A percentile compares a stretch with the other conserved stretches of the same genome.
Evolutionary conservation across 2,888 invertebrate species (phyloP).

Genomic region (Pachliopta kotzebuea): DNA sequence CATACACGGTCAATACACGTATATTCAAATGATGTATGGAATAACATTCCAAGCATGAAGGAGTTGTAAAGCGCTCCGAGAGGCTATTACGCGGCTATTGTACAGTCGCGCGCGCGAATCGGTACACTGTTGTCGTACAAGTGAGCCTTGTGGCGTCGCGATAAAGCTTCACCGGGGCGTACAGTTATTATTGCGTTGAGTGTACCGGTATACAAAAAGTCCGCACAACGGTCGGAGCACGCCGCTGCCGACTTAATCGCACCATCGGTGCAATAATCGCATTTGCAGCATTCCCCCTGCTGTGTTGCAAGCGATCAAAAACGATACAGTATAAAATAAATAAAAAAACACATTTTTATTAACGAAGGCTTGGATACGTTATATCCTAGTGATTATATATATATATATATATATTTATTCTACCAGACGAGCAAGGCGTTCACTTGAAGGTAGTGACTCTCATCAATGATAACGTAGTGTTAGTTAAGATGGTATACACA

Average conservation of each 20-base stretch:
- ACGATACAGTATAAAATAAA: constrained; percentile 1
- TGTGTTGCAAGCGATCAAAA: constrained; percentile 29
- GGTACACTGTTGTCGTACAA: background rate
- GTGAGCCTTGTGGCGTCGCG: background rate
- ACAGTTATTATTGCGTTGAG: constrained; percentile 27
- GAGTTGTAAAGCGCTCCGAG: constrained; percentile 22
- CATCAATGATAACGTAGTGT: too few relatives aligned
- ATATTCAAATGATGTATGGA: constrained; percentile 21
- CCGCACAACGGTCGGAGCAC: constrained; percentile 15
- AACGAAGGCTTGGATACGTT: too few relatives aligned
- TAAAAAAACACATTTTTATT: background rate
- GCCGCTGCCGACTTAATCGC: constrained; percentile 46
- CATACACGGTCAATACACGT: constrained; percentile 11
- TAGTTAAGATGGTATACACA: too few relatives aligned
- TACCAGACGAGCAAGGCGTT: too few relatives aligned
- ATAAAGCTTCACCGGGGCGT: constrained; percentile 2
- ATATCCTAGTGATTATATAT: too few relatives aligned
- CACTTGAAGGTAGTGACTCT: too few relatives aligned
- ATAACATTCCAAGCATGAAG: constrained; percentile 24
- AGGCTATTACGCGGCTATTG: constrained; percentile 19
- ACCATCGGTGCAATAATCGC: constrained; percentile 63
- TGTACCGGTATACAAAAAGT: constrained; percentile 31
- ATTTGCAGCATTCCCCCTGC: constrained; percentile 43
- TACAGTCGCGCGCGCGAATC: constrained; percentile 11
- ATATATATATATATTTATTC: too few relatives aligned